Base-by-base conservation (phyloP, 2,888 invertebrate genomes). In the Caenorhabditis afra region DNA sequence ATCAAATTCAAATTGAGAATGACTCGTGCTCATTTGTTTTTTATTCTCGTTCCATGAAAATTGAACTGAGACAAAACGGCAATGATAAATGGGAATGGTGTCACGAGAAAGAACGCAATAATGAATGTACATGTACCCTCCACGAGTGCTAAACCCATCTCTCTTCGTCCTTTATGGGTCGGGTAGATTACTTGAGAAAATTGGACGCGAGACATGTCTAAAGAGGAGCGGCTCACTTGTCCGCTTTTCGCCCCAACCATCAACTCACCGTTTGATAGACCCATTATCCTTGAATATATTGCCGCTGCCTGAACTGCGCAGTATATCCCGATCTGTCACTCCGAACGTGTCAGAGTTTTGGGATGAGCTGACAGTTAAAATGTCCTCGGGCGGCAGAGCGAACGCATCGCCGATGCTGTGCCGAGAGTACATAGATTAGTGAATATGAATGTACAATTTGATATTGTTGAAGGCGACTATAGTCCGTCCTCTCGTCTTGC, bases 281-380 rank as follows among this genome's bases (percentile, higher is more conserved):
- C 77, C 77, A 77, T 70, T 70, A 58, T 79, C 79, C 58, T 75
- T 70, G 65, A 82, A 82, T 45, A 82, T 50, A 67, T 80, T 80
- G 16, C 82, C 82, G 52, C 82, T 82, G 20, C 82, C 82, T 35
- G 78, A 71, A 35, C 80, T 80, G 59, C 80, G 70, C 55, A 75
- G 44, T 20, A 80, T 49, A 22, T 77, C 58, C 20, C 65, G 37
- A 18, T 55, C 58, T 12, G 22, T 29, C 0, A 52, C 64, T 39
- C 57, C 61, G 44, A 74, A 81, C 20, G 64, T 62, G 41, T 82
- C 79, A 29, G 77, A 80, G 57, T 80, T 79, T 67, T 80, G 79
- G 1, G 73, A 67, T 3, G 73, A 77, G 68, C 77, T 81, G 44
- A 81, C 73, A 4, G 80, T 76, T 14, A 80, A 41, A 7, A 67